Percentiles rank a stretch among this genome's conserved stretches.
phyloP scores from a whole-genome alignment of 2,888 invertebrate genomes.

The Ctenicera cuprea region DNA sequence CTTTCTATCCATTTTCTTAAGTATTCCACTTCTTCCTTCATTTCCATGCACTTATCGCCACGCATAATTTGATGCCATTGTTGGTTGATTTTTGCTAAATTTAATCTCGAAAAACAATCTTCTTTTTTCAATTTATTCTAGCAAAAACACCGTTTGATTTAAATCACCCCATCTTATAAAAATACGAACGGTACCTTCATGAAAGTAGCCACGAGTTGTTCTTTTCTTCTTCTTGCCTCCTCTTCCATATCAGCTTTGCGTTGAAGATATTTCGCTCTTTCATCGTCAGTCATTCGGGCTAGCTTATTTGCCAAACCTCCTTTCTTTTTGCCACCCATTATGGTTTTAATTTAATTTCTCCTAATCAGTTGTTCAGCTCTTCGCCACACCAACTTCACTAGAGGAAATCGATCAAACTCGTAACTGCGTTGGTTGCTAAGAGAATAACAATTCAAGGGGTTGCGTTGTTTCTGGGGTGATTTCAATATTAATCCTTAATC shows the following conservation, averaged over 20 bases:
- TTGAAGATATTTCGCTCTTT: constrained; percentile 86
- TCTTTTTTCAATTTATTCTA: constrained; percentile 90
- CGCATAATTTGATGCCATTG: constrained; percentile 88
- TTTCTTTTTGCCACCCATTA: constrained; percentile 75
- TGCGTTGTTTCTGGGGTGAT: not conserved
- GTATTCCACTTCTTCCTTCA: constrained; percentile 69
- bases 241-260: constrained; percentile 89
- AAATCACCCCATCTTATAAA: not conserved
- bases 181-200: constrained; percentile 80
- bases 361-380: not conserved
- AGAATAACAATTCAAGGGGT: not conserved
- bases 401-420: constrained; percentile 15
- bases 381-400: not conserved
- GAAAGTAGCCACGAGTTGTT: constrained; percentile 86
- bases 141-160: constrained; percentile 57
- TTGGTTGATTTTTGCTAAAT: constrained; percentile 90
- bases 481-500: too few species aligned
- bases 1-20: constrained; percentile 78
- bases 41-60: constrained; percentile 83
- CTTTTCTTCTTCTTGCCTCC: constrained; percentile 86
- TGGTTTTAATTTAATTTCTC: constrained; percentile 55
- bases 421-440: not conserved
- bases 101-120: constrained; percentile 85
- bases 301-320: constrained; percentile 85
- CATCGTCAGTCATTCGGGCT: constrained; percentile 90